A percentile compares a stretch with the other conserved stretches of the same genome.
These are phyloP conservation scores for Botrylloides violaceus DNA, from an alignment of 23 tunicate genomes.

Conservation along the genomic window DNA sequence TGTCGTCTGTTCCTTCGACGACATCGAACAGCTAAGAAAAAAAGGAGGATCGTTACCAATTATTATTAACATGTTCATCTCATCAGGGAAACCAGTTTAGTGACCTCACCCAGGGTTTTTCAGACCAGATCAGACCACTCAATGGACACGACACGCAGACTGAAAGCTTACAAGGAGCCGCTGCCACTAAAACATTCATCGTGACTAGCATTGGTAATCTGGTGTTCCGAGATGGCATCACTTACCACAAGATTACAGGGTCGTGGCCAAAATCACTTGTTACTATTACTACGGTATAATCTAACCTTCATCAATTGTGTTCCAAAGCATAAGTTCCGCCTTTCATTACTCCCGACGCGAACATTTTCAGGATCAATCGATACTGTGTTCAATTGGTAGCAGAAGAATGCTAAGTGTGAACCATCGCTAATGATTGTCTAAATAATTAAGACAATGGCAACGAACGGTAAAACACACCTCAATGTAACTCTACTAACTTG, in stretches of 20 bases:
- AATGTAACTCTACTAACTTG: conserved; percentile 41
- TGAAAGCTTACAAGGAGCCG: too few species aligned
- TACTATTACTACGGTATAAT: neutral
- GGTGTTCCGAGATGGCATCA: neutral
- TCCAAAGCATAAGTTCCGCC: conserved; percentile 66
- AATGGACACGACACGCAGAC: too few species aligned
- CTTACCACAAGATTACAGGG: neutral
- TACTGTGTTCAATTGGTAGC: conserved; percentile 89
- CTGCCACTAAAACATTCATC: neutral
- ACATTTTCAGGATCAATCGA: conserved; percentile 65
- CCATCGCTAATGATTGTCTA: conserved; percentile 75
- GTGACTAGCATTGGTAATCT: neutral
- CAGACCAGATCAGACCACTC: too few species aligned
- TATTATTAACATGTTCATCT: too few species aligned
- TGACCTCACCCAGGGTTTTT: too few species aligned
- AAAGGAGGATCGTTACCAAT: too few species aligned
- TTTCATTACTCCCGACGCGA: conserved; percentile 11
- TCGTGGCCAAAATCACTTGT: neutral
- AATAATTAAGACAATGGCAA: neutral
- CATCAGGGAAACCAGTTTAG: too few species aligned
- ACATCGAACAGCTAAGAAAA: conserved; percentile 32
- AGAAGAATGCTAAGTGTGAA: conserved; percentile 64
- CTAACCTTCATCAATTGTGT: conserved; percentile 63
- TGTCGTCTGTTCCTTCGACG: conserved; percentile 28
- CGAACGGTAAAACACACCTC: neutral